phyloP scores from a whole-genome alignment of 2,888 invertebrate genomes.

The Frankliniella fusca region DNA sequence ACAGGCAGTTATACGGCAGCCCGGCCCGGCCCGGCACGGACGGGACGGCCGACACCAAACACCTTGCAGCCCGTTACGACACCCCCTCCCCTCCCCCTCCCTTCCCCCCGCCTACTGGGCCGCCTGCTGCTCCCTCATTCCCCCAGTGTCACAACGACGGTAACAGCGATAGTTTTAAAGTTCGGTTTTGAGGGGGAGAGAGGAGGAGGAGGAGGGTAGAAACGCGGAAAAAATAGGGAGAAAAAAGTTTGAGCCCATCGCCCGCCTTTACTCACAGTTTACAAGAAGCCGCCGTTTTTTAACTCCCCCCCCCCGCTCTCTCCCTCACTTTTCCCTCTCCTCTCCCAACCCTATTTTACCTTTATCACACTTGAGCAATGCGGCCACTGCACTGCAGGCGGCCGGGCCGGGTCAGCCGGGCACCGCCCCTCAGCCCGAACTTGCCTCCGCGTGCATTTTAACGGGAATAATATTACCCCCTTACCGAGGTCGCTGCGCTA shows the following conservation, averaged over 20 bases:
- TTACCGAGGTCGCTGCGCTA: no score
- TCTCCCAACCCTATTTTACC: background rate
- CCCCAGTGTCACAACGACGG: background rate
- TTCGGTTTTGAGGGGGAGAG: background rate
- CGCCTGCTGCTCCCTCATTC: no score
- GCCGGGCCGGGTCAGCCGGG: background rate
- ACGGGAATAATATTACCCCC: constrained; percentile 7
- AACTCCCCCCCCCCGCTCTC: background rate
- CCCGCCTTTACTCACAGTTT: background rate
- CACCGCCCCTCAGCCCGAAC: background rate
- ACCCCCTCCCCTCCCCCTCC: background rate
- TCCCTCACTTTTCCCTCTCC: background rate
- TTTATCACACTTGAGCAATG: background rate
- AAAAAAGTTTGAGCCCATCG: background rate
- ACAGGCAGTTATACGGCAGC: background rate
- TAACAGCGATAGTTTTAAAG: constrained; percentile 19
- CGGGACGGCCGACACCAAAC: background rate
- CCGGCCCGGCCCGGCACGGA: background rate
- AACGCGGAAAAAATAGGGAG: background rate
- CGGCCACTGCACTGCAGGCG: background rate
- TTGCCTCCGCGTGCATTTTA: constrained; percentile 19
- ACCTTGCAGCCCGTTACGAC: background rate
- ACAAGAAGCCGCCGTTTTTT: background rate
- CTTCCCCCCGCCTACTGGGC: background rate
- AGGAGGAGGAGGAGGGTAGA: background rate